Evolutionary conservation across 1,140 invertebrate species (phyloP).

Genomic region (Drosophila ironensis): DNA sequence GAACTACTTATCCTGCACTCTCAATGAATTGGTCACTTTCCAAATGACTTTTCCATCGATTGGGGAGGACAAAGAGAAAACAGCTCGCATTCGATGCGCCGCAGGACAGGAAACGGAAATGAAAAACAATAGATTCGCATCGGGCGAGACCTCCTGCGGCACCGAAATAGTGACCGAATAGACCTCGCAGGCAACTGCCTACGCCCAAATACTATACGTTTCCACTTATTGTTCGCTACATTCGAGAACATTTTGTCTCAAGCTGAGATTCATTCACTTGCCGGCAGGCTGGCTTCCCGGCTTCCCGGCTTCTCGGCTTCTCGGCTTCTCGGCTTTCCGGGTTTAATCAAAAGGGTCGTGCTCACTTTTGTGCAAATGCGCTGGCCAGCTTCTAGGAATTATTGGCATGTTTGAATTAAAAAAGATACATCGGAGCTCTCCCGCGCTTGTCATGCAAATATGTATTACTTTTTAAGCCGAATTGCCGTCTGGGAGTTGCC

Average conservation of each 20-base stretch:
- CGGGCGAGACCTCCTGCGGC: constrained; percentile 43
- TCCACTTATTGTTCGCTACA: constrained; percentile 44
- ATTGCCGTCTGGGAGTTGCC: constrained; percentile 38
- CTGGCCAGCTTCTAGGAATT: not conserved
- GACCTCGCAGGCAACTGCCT: constrained; percentile 29
- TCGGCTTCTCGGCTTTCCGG: too few relatives aligned
- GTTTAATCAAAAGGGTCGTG: too few relatives aligned
- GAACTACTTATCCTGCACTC: constrained; percentile 49
- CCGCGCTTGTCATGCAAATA: constrained; percentile 18
- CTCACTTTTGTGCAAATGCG: too few relatives aligned
- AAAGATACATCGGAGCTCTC: not conserved
- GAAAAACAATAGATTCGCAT: constrained; percentile 26
- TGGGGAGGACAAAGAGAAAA: constrained; percentile 44
- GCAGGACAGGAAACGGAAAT: constrained; percentile 74
- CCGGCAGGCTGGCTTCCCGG: constrained; percentile 23
- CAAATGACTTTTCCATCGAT: constrained; percentile 65
- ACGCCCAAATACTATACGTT: constrained; percentile 22
- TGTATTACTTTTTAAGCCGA: constrained; percentile 44
- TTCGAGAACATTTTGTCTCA: constrained; percentile 49
- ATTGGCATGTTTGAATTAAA: too few relatives aligned
- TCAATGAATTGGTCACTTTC: constrained; percentile 21
- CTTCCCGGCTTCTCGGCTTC: not conserved
- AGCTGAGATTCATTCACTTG: constrained; percentile 47
- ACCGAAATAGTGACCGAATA: constrained; percentile 51
- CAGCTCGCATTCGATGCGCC: constrained; percentile 64